Conservation (phyloP, 2,113 vertebrate genomes). For the Aythya baeri region DNA sequence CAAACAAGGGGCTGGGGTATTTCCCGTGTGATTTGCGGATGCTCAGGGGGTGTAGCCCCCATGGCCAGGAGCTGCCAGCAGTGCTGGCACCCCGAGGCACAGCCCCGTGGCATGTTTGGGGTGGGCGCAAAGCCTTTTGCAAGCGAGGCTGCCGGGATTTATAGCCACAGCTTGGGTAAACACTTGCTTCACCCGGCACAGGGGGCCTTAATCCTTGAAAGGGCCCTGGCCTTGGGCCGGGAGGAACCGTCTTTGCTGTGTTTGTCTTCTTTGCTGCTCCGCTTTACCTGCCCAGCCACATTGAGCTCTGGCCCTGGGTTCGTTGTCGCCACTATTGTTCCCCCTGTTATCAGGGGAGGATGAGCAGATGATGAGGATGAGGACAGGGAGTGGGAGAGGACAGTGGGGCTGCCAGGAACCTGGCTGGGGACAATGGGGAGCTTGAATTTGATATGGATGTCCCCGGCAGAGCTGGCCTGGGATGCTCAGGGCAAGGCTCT, state of each 20-base stretch:
- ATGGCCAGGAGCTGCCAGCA: accelerated
- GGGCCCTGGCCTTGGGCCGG: slow-evolving; percentile 39
- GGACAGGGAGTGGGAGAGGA: not conserved
- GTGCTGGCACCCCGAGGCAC: not conserved
- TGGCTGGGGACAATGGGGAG: not conserved
- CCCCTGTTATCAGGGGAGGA: not conserved
- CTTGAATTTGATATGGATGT: not conserved
- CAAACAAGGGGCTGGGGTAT: too few relatives aligned
- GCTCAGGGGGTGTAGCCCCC: too few relatives aligned
- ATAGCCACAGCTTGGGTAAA: not conserved
- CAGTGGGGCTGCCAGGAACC: not conserved
- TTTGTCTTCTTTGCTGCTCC: not conserved
- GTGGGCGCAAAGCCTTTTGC: not conserved
- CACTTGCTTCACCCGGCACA: not conserved
- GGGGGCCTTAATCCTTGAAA: not conserved
- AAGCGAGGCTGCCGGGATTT: not conserved
- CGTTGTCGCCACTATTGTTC: not conserved
- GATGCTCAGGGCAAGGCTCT: not conserved
- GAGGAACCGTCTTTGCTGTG: not conserved
- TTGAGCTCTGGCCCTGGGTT: not conserved
- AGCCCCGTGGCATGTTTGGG: accelerated
- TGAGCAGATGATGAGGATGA: not conserved
- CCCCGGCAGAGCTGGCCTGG: not conserved
- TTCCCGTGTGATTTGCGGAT: too few relatives aligned
- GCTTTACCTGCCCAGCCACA: accelerated